phyloP scores from a whole-genome alignment of 2,797 vertebrate genomes.

The Champsocephalus gunnari region DNA sequence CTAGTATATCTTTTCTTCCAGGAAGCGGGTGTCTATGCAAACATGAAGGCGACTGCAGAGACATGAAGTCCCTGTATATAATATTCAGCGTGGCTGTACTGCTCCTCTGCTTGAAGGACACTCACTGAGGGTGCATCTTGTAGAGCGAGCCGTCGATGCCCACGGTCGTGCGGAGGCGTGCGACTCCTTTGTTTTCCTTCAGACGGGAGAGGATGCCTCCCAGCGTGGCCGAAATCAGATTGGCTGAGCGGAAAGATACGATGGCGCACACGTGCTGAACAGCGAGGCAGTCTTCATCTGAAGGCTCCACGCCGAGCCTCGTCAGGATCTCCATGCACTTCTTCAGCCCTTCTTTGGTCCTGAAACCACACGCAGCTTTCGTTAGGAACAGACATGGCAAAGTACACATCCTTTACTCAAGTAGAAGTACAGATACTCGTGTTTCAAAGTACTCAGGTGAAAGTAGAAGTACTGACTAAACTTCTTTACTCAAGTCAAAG shows the following conservation, averaged over 20 bases:
- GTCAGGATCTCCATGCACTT: conserved; percentile 96
- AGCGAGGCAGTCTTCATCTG: conserved; percentile 92
- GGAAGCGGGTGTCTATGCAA: neutral
- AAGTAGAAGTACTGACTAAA: too few species aligned
- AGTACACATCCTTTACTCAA: too few species aligned
- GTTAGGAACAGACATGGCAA: too few species aligned
- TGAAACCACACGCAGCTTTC: conserved; percentile 53
- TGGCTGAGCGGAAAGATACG: conserved; percentile 95
- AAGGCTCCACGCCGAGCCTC: conserved; percentile 93
- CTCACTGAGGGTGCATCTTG: conserved; percentile 99
- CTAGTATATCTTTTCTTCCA: neutral
- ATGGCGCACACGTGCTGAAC: conserved; percentile 98
- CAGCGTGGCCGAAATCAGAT: conserved; percentile 91
- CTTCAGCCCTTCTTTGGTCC: conserved; percentile 95
- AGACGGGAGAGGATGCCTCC: conserved; percentile 92
- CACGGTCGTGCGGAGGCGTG: conserved; percentile 93
- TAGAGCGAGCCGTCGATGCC: conserved; percentile 98
- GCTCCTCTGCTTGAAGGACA: conserved; percentile 17
- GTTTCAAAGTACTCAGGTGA: too few species aligned
- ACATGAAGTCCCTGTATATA: neutral
- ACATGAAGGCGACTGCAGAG: neutral
- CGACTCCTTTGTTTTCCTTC: conserved; percentile 91
- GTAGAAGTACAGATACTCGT: too few species aligned
- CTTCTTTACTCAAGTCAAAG: too few species aligned
- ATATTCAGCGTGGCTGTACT: neutral